phyloP scores from a whole-genome alignment of 2,888 invertebrate species.

The Calliphora vomitoria region DNA sequence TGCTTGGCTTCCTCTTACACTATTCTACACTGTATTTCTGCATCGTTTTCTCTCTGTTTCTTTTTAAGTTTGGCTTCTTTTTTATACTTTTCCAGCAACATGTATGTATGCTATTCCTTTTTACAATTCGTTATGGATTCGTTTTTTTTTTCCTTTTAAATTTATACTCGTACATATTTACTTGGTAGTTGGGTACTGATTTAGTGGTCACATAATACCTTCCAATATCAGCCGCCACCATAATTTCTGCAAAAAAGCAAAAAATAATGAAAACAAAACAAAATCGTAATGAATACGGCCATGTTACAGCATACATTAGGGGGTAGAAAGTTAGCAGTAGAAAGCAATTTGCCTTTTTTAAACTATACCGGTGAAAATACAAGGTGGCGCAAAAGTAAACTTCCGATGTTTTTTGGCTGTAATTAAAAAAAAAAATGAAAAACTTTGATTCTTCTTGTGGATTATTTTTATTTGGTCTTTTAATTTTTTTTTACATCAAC shows the following conservation, averaged over 20 bases:
- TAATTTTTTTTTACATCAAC: too few relatives aligned
- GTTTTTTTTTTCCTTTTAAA: conserved; percentile 45
- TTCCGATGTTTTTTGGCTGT: too few relatives aligned
- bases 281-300: conserved; percentile 7
- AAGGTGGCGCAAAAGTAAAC: too few relatives aligned
- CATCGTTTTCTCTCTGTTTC: conserved; percentile 26
- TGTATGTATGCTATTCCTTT: conserved; percentile 37
- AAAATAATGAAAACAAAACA: conserved; percentile 42
- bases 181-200: conserved; percentile 39
- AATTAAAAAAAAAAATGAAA: too few relatives aligned
- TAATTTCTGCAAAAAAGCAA: conserved; percentile 2
- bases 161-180: conserved; percentile 12
- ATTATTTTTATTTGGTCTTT: too few relatives aligned
- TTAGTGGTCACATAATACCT: conserved; percentile 60
- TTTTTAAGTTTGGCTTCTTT: conserved; percentile 36
- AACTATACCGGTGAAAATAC: too few relatives aligned
- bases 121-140: conserved; percentile 61
- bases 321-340: background rate
- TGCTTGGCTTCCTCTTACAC: conserved; percentile 47
- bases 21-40: background rate
- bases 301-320: background rate
- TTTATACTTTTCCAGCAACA: conserved; percentile 1
- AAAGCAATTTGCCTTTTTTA: too few relatives aligned
- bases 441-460: too few relatives aligned
- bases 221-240: conserved; percentile 36